Percentiles rank a stretch among this genome's conserved stretches.
phyloP scores from a whole-genome alignment of 2,888 invertebrate species.

The Drosophila anomalata region DNA sequence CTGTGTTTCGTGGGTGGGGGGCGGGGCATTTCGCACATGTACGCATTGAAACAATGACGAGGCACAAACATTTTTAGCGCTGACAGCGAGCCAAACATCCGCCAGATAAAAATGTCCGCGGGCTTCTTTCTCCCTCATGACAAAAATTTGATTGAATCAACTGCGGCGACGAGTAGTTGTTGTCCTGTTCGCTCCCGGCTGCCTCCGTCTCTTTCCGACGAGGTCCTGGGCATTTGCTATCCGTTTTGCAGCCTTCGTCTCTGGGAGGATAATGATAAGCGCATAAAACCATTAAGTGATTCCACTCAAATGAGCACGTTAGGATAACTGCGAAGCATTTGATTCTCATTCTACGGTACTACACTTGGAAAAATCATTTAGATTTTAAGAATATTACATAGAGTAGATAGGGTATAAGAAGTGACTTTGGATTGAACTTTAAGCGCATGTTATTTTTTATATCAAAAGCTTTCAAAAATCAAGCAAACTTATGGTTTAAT shows the following conservation, averaged over 20 bases:
- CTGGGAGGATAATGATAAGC: slow-evolving; percentile 77
- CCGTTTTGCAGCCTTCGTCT: slow-evolving; percentile 20
- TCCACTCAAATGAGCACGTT: slow-evolving; percentile 81
- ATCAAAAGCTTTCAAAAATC: too few relatives aligned
- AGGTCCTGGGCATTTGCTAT: slow-evolving; percentile 23
- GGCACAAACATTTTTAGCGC: slow-evolving; percentile 64
- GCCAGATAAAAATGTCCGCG: slow-evolving; percentile 67
- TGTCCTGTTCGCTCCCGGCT: not conserved
- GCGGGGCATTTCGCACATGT: slow-evolving; percentile 24
- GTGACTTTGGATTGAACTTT: too few relatives aligned
- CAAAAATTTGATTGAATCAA: slow-evolving; percentile 69
- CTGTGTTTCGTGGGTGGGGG: slow-evolving; percentile 23
- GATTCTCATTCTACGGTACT: not conserved
- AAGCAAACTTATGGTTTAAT: too few relatives aligned
- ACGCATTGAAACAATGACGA: slow-evolving; percentile 77
- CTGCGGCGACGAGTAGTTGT: slow-evolving; percentile 15
- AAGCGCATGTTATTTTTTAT: too few relatives aligned
- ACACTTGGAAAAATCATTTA: slow-evolving; percentile 7
- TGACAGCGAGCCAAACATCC: slow-evolving; percentile 79
- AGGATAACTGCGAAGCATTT: slow-evolving; percentile 51
- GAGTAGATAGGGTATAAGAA: too few relatives aligned
- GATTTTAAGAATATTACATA: too few relatives aligned
- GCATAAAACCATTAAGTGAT: slow-evolving; percentile 82
- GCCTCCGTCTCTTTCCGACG: not conserved
- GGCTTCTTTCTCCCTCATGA: slow-evolving; percentile 38